phyloP scores from a whole-genome alignment of 2,888 invertebrate species.

The Sisyra terminalis region DNA sequence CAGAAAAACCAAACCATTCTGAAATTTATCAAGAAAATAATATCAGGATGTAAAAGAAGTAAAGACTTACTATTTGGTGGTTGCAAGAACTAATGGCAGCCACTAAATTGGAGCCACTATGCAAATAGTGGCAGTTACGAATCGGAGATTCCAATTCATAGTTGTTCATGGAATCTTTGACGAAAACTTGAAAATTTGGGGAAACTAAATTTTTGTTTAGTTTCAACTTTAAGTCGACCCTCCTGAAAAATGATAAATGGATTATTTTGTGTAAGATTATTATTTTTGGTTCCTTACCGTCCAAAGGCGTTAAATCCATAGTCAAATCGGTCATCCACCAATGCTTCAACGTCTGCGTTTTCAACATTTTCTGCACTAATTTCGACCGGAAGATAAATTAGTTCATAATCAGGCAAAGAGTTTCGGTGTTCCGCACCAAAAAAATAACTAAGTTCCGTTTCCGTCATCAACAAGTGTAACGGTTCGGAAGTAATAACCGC shows the following conservation, averaged over 20 bases:
- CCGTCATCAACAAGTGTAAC: conserved; percentile 19
- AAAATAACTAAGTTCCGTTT: conserved; percentile 27
- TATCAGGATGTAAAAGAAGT: conserved; percentile 1
- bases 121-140: conserved; percentile 46
- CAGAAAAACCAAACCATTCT: conserved; percentile 52
- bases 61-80: conserved; percentile 39
- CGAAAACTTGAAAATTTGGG: conserved; percentile 42
- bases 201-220: conserved; percentile 44
- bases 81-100: conserved; percentile 54
- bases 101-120: conserved; percentile 35
- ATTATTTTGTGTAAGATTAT: conserved; percentile 7
- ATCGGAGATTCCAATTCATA: conserved; percentile 19
- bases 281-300: conserved; percentile 26
- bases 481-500: no score
- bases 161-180: conserved; percentile 28
- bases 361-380: conserved; percentile 16
- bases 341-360: conserved; percentile 15
- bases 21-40: no score
- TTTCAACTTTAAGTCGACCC: conserved; percentile 40
- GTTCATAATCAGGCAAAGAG: conserved; percentile 37
- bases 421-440: conserved; percentile 23
- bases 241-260: conserved; percentile 23
- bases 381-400: conserved; percentile 39
- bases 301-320: conserved; percentile 45
- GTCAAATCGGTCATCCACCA: conserved; percentile 28